These are phyloP conservation scores for Nomada fabriciana DNA, from an alignment of 2,888 invertebrate genomes.

Conservation along the genomic window DNA sequence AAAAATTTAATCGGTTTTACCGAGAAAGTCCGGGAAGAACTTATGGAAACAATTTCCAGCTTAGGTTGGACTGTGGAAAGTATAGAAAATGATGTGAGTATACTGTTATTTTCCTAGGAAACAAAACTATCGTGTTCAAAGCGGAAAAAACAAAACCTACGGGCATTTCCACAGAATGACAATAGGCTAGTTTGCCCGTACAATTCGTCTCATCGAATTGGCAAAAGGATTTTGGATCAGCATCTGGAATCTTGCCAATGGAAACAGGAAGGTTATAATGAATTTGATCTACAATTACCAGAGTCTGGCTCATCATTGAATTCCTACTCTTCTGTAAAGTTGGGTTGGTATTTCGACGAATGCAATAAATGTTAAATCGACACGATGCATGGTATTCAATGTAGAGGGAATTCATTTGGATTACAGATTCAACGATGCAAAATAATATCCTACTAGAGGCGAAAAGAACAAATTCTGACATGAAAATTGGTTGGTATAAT, in stretches of 20 bases:
- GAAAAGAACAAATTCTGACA: conserved; percentile 72
- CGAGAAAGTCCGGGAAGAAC: conserved; percentile 57
- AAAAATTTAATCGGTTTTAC: conserved; percentile 69
- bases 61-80: conserved; percentile 74
- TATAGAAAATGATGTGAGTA: conserved; percentile 68
- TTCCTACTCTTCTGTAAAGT: conserved; percentile 78
- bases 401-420: neutral
- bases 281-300: conserved; percentile 84
- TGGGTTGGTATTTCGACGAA: conserved; percentile 46
- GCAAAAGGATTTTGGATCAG: conserved; percentile 80
- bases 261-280: conserved; percentile 84
- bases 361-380: too few species aligned
- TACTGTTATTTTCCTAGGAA: neutral
- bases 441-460: conserved; percentile 78
- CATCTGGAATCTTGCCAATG: conserved; percentile 85
- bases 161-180: conserved; percentile 70
- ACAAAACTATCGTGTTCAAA: neutral
- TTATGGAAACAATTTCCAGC: conserved; percentile 60
- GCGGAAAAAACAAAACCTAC: neutral
- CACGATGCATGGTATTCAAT: neutral
- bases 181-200: conserved; percentile 84
- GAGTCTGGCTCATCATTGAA: conserved; percentile 78
- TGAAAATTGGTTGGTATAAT: conserved; percentile 78
- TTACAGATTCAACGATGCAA: conserved; percentile 84
- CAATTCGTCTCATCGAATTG: conserved; percentile 84